Evolutionary conservation across 2,888 invertebrate species (phyloP), one percentile per base, ranked within the genome.

Genomic region (Hypomecis atomaria): DNA sequence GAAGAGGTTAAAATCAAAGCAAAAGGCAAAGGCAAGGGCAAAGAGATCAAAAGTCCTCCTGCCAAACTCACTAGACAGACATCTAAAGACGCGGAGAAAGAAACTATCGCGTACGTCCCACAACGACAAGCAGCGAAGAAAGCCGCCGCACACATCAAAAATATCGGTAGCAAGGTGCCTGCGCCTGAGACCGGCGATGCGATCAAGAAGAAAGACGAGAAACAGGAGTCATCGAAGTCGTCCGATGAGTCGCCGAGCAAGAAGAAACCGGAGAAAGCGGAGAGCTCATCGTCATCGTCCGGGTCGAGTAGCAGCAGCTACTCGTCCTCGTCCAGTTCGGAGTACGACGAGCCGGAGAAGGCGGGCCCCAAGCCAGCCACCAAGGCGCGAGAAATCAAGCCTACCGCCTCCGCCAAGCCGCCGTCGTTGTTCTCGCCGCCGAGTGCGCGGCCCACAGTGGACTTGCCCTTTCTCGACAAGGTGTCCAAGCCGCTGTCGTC

Each of bases 101-200:
- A 94, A 74, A 94, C 96, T 52, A 94, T 97, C 47, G 95, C 97
- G 0, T 97, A 97, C 83, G 98, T 98, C 33, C 98, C 98, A 0
- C 98, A 98, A 83, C 92, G 98, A 66, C 97, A 97, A 87, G 98
- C 98, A 0, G 98, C 98, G 9, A 97, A 97, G 83, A 98, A 98
- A 84, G 98, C 98, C 0, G 97, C 97, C 0, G 97, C 97, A 76
- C 97, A 97, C 79, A 96, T 98, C 59, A 97, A 97, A 83, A 96
- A 96, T 6, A 91, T 96, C 73, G 95, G 95, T 68, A 94, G 78
- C 55, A 93, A 93, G 70, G 67, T 94, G 74, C 93, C 94, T 38
- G 76, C 82, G 48, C 73, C 82, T 1, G 93, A 89, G 70, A 81
- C 76, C 70, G 72, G 76, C 53, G 92, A 92, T 8, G 75, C 72